These are phyloP conservation scores for Protodeltote pygarga DNA, from an alignment of 2,888 invertebrate species.

Conservation along the genomic window DNA sequence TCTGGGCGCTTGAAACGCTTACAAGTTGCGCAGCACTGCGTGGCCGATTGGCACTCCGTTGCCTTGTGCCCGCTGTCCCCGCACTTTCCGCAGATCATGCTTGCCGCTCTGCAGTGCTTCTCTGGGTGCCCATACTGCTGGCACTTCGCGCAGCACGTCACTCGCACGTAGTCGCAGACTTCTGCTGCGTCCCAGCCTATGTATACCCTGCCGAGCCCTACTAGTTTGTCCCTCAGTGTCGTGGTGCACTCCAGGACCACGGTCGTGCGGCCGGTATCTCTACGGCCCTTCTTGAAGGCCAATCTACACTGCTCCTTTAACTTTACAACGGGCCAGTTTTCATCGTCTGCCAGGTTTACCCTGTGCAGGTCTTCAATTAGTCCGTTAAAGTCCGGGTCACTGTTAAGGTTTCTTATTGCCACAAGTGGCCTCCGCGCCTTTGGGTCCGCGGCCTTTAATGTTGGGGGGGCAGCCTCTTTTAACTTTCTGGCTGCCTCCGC, in stretches of 20 bases:
- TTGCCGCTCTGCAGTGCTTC: conserved; percentile 30
- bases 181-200: conserved; percentile 32
- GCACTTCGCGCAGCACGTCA: conserved; percentile 49
- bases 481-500: no score
- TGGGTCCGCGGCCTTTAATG: rapidly evolving
- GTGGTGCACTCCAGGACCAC: neutral
- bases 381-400: rapidly evolving
- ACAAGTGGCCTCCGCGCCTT: neutral
- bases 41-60: conserved; percentile 5
- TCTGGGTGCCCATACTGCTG: conserved; percentile 57
- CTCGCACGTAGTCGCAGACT: conserved; percentile 17
- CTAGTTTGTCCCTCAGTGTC: neutral
- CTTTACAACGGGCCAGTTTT: neutral
- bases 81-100: conserved; percentile 33
- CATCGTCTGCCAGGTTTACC: conserved; percentile 10
- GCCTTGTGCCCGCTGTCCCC: conserved; percentile 30
- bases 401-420: neutral
- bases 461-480: no score
- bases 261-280: conserved; percentile 1
- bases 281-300: conserved; percentile 1
- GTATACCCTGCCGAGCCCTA: conserved; percentile 5
- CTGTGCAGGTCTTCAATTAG: neutral
- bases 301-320: neutral
- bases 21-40: conserved; percentile 41
- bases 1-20: conserved; percentile 21